Percentiles rank a stretch among this genome's conserved stretches.
phyloP scores from a whole-genome alignment of 92 coral and sea anemone genomes.

The Parazoanthus atlanticus region DNA sequence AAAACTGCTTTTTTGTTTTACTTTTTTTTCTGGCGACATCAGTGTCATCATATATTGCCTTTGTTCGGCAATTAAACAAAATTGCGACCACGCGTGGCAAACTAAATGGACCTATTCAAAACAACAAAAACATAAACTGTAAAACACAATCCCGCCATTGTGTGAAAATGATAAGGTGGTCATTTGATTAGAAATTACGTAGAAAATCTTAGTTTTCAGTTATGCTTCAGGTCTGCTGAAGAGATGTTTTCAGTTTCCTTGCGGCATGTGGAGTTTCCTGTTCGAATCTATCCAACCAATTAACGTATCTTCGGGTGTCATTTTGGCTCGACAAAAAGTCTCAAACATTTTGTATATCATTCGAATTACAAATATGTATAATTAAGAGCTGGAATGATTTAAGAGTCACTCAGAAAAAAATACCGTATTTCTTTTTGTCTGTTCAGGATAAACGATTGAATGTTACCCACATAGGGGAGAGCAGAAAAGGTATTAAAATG shows the following conservation, averaged over 20 bases:
- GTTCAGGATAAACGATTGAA: neutral
- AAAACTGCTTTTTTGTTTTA: neutral
- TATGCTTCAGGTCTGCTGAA: neutral
- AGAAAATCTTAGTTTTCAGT: neutral
- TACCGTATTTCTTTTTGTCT: neutral
- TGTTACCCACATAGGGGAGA: too few relatives aligned
- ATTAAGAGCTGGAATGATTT: too few relatives aligned
- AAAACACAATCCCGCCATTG: neutral
- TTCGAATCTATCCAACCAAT: neutral
- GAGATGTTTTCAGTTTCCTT: neutral
- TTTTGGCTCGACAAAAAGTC: neutral
- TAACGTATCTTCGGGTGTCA: neutral
- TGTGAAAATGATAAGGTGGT: neutral
- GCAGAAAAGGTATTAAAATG: too few relatives aligned
- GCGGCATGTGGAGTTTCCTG: neutral
- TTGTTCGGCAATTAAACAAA: neutral
- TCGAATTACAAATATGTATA: too few relatives aligned
- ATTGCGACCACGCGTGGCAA: neutral
- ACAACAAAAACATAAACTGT: neutral
- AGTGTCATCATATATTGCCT: neutral
- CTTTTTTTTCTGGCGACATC: neutral
- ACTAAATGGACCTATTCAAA: neutral
- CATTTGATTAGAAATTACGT: neutral
- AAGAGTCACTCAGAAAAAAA: neutral
- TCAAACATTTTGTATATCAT: neutral